Evolutionary conservation across 2,888 invertebrate species (phyloP).

Genomic region (Pristionchus mayeri): DNA sequence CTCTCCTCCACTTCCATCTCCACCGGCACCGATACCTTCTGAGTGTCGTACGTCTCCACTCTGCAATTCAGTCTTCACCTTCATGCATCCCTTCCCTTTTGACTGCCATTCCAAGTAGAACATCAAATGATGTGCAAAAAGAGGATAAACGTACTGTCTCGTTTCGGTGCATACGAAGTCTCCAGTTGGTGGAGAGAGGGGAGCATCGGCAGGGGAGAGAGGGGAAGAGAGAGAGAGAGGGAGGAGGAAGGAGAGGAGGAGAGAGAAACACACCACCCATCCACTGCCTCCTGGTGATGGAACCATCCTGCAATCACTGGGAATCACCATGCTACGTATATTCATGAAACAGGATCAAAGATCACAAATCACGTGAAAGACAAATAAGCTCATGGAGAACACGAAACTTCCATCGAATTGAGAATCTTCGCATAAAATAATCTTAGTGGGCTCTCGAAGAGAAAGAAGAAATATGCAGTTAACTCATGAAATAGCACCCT

Average conservation of each 20-base stretch:
- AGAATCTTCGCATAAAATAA: background rate
- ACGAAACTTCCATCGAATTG: background rate
- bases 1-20: conserved; percentile 57
- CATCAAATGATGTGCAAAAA: no score
- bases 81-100: background rate
- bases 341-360: background rate
- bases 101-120: background rate
- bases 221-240: conserved; percentile 22
- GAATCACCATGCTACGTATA: background rate
- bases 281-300: background rate
- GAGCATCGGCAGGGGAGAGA: background rate
- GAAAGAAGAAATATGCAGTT: background rate
- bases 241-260: background rate
- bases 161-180: conserved; percentile 28
- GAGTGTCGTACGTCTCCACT: conserved; percentile 60
- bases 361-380: background rate
- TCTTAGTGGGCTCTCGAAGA: background rate
- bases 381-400: background rate
- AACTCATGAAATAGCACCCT: background rate
- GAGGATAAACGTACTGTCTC: background rate
- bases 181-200: conserved; percentile 9
- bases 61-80: conserved; percentile 48
- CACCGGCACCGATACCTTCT: conserved; percentile 57
- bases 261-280: background rate
- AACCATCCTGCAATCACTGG: background rate